Percentiles rank a stretch among this genome's conserved stretches.
Evolutionary conservation across 2,113 vertebrate species (phyloP).

Genomic region (Ascaphus truei): DNA sequence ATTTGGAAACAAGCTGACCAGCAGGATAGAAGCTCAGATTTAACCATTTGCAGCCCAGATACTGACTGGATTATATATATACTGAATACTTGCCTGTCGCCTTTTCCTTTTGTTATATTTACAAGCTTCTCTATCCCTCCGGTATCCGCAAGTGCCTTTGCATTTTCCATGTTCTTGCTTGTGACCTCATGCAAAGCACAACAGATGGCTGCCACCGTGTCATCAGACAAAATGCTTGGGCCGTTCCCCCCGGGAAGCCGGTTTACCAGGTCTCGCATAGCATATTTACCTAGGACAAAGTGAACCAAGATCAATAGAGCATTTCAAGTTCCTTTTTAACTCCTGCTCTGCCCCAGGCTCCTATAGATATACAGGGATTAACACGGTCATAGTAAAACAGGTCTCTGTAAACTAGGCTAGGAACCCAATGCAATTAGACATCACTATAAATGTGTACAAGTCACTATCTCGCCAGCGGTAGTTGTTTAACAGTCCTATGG

Average conservation of each 20-base stretch:
- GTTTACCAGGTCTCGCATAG: constrained; percentile 94
- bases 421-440: too few species aligned
- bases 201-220: constrained; percentile 92
- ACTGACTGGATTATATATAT: not conserved
- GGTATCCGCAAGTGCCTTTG: constrained; percentile 91
- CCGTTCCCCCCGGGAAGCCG: constrained; percentile 81
- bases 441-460: too few species aligned
- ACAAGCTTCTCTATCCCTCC: constrained; percentile 96
- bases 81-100: constrained; percentile 77
- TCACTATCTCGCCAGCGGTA: too few species aligned
- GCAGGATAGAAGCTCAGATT: too few species aligned
- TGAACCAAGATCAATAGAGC: not conserved
- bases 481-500: too few species aligned
- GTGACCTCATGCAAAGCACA: constrained; percentile 95
- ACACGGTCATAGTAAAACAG: too few species aligned
- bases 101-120: constrained; percentile 92
- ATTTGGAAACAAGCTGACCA: too few species aligned
- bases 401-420: too few species aligned
- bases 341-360: too few species aligned
- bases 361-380: too few species aligned
- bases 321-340: too few species aligned
- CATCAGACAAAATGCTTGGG: constrained; percentile 82
- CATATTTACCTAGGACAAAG: constrained; percentile 81
- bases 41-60: too few species aligned
- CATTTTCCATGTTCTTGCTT: constrained; percentile 98